phyloP scores from a whole-genome alignment of 2,888 invertebrate species.

The Rhingia campestris region DNA sequence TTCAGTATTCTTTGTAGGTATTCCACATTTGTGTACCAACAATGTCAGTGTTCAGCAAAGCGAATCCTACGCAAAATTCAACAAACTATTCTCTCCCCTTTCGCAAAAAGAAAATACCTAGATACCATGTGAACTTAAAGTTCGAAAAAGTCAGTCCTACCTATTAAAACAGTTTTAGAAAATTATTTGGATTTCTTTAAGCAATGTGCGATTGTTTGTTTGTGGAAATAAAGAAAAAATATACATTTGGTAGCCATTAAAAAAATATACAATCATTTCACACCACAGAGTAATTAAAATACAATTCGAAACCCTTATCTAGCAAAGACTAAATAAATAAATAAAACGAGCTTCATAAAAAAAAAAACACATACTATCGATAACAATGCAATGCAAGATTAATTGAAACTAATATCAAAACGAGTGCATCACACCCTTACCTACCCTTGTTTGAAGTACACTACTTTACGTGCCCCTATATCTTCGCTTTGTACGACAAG shows the following conservation, averaged over 20 bases:
- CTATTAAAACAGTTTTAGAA: background rate
- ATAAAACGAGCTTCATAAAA: slow-evolving; percentile 19
- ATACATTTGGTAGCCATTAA: background rate
- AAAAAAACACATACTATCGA: slow-evolving; percentile 41
- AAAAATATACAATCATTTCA: slow-evolving; percentile 8
- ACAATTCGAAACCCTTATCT: slow-evolving; percentile 48
- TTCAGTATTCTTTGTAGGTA: background rate
- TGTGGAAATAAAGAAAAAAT: no score
- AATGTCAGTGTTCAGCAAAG: slow-evolving; percentile 52
- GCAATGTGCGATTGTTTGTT: no score
- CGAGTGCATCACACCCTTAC: slow-evolving; percentile 63
- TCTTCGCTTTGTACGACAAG: slow-evolving; percentile 47
- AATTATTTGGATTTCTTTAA: no score
- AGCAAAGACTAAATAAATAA: slow-evolving; percentile 39
- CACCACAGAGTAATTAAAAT: slow-evolving; percentile 53
- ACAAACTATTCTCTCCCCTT: background rate
- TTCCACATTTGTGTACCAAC: background rate
- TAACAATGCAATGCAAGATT: slow-evolving; percentile 29
- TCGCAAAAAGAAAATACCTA: background rate
- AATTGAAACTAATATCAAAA: slow-evolving; percentile 53
- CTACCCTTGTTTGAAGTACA: slow-evolving; percentile 52
- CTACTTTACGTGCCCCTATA: slow-evolving; percentile 52
- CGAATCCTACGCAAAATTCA: slow-evolving; percentile 42
- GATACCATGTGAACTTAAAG: slow-evolving; percentile 47
- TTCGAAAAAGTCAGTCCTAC: background rate